Conservation (phyloP, 2,888 invertebrate genomes). For the Drosophila barbarae region DNA sequence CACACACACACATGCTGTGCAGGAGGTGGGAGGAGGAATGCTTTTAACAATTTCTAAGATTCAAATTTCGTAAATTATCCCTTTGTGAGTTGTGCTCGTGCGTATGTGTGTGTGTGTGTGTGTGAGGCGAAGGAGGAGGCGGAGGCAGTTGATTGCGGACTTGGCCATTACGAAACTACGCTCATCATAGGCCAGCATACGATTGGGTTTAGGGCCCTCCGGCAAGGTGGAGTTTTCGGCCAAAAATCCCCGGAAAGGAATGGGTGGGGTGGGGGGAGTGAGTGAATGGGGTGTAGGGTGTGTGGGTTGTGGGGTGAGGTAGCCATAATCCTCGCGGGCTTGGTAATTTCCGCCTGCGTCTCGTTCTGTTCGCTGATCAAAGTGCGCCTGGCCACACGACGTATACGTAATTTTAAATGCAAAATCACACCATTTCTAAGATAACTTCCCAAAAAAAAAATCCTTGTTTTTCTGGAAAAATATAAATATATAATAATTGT, state of each 20-base stretch:
- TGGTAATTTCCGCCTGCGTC: conserved; percentile 38
- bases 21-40: conserved; percentile 51
- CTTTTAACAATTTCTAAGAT: conserved; percentile 76
- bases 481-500: background rate
- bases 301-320: background rate
- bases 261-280: background rate
- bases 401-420: conserved; percentile 20
- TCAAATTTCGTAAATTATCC: conserved; percentile 76
- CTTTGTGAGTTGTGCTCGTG: conserved; percentile 62
- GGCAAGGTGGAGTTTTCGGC: conserved; percentile 27
- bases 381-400: conserved; percentile 18
- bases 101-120: conserved; percentile 1
- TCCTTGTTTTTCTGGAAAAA: background rate
- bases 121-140: background rate
- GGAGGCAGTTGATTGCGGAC: conserved; percentile 32
- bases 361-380: conserved; percentile 14
- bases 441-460: background rate
- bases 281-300: background rate
- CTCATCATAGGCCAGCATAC: conserved; percentile 15
- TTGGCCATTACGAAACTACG: conserved; percentile 48
- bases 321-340: conserved; percentile 24
- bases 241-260: conserved; percentile 5
- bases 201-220: conserved; percentile 10
- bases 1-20: conserved; percentile 40
- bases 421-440: background rate